phyloP scores from a whole-genome alignment of 2,113 vertebrate species.

The Caranx melampygus region DNA sequence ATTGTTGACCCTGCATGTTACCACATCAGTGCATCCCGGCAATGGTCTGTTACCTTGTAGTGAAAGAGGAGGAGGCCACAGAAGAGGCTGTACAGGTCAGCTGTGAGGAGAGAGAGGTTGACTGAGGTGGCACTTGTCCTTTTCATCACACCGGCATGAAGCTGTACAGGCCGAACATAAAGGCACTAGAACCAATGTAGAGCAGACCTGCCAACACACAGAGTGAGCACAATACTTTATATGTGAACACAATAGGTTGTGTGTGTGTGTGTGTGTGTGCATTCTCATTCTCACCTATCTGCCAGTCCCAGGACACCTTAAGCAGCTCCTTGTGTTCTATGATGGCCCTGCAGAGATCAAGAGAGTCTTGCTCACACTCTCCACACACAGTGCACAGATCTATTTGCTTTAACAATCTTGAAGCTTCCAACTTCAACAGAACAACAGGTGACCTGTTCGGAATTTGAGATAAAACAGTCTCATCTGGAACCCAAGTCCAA shows the following conservation, averaged over 20 bases:
- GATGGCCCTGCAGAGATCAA: constrained; percentile 85
- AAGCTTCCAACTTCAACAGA: neutral
- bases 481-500: no score
- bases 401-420: neutral
- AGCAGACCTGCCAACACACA: constrained; percentile 86
- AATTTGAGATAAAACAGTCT: no score
- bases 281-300: constrained; percentile 88
- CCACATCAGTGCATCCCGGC: neutral
- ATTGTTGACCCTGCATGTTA: neutral
- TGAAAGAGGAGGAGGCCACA: constrained; percentile 95
- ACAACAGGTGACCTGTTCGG: neutral
- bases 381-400: neutral
- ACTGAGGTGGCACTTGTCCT: constrained; percentile 94
- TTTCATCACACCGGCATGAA: constrained; percentile 97
- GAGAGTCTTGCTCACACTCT: neutral
- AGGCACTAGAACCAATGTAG: constrained; percentile 93
- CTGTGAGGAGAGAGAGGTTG: constrained; percentile 93
- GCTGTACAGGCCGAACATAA: constrained; percentile 97
- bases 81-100: constrained; percentile 95
- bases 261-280: neutral
- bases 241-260: neutral
- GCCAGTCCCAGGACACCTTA: constrained; percentile 97
- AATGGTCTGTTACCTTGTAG: constrained; percentile 88
- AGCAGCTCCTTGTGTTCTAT: constrained; percentile 98
- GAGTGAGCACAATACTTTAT: neutral